Evolutionary conservation across 1,140 invertebrate species (phyloP), one percentile per base, ranked within the genome.

Genomic region (Lamellibrachia luymesi): DNA sequence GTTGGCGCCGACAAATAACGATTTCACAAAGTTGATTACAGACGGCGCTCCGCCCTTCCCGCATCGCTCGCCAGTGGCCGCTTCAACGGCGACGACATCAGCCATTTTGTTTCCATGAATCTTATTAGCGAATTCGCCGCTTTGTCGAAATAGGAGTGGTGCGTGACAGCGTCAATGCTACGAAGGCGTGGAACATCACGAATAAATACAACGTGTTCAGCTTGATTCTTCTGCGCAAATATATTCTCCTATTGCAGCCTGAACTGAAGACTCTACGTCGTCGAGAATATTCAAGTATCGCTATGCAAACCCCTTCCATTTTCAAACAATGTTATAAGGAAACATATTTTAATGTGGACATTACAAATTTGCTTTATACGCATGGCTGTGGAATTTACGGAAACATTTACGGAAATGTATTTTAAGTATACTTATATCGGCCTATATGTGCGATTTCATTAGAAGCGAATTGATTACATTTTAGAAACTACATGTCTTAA

Each of bases 11-110:
- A 80, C 64, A 80, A 80, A 80, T 80, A 80, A 80, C 64, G 64
- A 80, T 80, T 80, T 80, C 64, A 80, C 64, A 80, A 80, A 80
- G 64, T 80, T 80, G 64, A 80, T 80, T 80, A 80, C 64, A 80
- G 64, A 22, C 64, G 64, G 64, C 64, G 64, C 64, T 80, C 25
- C 25, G 64, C 13, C 64, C 13, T 80, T 80, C 64, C 64, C 64
- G 64, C 64, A 80, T 10, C 64, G 64, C 25, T 80, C 64, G 13
- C 64, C 64, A 17, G 64, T 80, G 8, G 64, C 25, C 64, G 64
- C 64, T 80, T 80, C 64, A 22, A 80, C 25, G 64, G 17, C 64
- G 64, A 22, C 64, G 64, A 80, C 0, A 80, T 80, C 64, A 22
- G 13, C 64, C 64, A 80, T 80, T 80, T 80, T 80, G 64, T 80